Conservation (phyloP, 35 echinoderm and acorn worm species). For the Apostichopus californicus region DNA sequence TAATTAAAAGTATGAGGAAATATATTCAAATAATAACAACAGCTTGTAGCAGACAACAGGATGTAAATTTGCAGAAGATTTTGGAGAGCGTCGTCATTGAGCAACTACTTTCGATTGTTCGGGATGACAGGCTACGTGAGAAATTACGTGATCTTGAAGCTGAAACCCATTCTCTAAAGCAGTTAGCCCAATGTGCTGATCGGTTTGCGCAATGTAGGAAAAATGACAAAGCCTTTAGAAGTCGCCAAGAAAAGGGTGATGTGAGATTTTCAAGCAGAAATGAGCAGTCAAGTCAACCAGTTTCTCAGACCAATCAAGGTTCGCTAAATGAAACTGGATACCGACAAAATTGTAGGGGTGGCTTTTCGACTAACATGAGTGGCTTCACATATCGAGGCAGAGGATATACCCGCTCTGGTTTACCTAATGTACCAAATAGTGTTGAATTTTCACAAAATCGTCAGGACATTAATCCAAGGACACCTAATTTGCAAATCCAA, state of each 20-base stretch:
- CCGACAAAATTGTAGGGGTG: background rate
- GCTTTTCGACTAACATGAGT: background rate
- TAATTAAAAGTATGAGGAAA: too few species aligned
- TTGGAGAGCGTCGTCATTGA: too few species aligned
- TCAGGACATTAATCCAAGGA: too few species aligned
- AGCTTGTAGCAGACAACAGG: too few species aligned
- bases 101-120: too few species aligned
- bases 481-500: background rate
- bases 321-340: background rate
- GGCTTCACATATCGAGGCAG: background rate
- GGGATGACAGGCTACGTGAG: conserved; percentile 32
- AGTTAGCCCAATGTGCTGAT: background rate
- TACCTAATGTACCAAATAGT: background rate
- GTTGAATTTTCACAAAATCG: background rate
- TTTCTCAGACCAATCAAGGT: background rate
- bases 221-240: background rate
- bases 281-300: background rate
- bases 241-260: too few species aligned
- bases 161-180: background rate
- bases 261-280: too few species aligned
- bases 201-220: conserved; percentile 13
- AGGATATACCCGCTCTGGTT: background rate
- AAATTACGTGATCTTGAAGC: conserved; percentile 26
- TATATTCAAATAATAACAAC: too few species aligned
- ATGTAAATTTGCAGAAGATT: too few species aligned